Base-by-base conservation (phyloP, 2,888 invertebrate species). In the Orchesella flavescens region DNA sequence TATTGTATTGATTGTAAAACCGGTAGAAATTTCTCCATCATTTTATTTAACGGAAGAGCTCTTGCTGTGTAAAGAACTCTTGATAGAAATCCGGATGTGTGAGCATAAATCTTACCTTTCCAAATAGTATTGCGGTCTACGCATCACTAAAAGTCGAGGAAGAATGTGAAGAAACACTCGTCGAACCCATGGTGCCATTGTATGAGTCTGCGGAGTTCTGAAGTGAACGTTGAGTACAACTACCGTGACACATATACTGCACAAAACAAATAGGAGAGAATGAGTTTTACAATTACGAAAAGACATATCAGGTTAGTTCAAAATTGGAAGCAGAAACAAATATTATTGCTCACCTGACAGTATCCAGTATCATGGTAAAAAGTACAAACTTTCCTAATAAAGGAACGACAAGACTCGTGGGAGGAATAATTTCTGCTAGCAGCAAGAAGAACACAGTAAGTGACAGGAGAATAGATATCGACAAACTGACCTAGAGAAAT, bases 181-280 rank as follows among this genome's bases (percentile, higher is more conserved):
- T 89, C 96, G 95, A 76, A 98, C 96, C 98, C 98, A 98, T 3
- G 96, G 96, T 79, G 98, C 96, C 98, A 99, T 98, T 89, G 94
- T 94, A 91, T 98, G 98, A 59, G 98, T 99, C 91, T 98, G 96
- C 61, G 98, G 97, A 66, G 97, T 97, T 71, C 99, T 95, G 91
- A 98, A 98, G 92, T 98, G 97, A 84, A 98, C 97, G 91, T 98
- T 98, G 85, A 98, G 93, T 57, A 98, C 97, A 88, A 98, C 96
- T 88, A 98, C 98, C 49, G 98, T 98, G 89, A 98, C 96, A 90
- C 97, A 97, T 92, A 98, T 98, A 91, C 96, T 96, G 92, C 34
- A 34, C 2, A 34, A 7, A 34, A 34, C 34, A 34, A 34, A 34
- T n/a, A n/a, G n/a, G n/a, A n/a, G n/a, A n/a, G n/a, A 7, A 34